Percentiles rank a stretch among this genome's conserved stretches.
phyloP scores from a whole-genome alignment of 2,797 vertebrate genomes.

The Sebastiscus tertius region DNA sequence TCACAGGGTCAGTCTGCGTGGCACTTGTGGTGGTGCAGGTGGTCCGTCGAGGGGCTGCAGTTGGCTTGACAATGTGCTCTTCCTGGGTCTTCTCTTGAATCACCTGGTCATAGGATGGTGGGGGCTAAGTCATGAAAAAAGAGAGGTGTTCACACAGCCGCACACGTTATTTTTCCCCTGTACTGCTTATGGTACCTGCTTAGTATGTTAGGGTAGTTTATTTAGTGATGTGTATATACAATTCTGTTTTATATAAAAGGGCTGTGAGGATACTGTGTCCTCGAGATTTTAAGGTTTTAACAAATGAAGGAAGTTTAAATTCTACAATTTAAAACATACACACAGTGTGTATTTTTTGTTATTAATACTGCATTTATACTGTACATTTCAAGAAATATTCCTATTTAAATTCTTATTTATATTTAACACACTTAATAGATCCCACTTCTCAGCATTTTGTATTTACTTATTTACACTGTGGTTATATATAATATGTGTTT shows the following conservation, averaged over 20 bases:
- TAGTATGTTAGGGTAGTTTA: not conserved
- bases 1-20: conserved; percentile 90
- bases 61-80: conserved; percentile 83
- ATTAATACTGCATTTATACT: too few species aligned
- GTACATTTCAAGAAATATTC: too few species aligned
- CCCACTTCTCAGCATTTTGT: too few species aligned
- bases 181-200: not conserved
- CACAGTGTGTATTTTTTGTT: not conserved
- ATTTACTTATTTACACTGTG: too few species aligned
- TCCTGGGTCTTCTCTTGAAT: conserved; percentile 93
- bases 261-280: not conserved
- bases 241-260: not conserved
- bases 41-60: conserved; percentile 80
- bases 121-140: conserved; percentile 84
- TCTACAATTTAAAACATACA: not conserved
- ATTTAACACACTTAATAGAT: too few species aligned
- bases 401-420: too few species aligned
- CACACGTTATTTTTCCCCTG: not conserved
- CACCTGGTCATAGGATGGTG: conserved; percentile 95
- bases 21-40: conserved; percentile 84
- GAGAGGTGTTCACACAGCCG: conserved; percentile 38
- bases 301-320: not conserved
- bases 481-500: too few species aligned
- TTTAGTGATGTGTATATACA: not conserved
- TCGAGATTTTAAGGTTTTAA: not conserved